These are phyloP conservation scores for Acinonyx jubatus DNA, from an alignment of 2,113 vertebrate genomes.

Conservation along the genomic window DNA sequence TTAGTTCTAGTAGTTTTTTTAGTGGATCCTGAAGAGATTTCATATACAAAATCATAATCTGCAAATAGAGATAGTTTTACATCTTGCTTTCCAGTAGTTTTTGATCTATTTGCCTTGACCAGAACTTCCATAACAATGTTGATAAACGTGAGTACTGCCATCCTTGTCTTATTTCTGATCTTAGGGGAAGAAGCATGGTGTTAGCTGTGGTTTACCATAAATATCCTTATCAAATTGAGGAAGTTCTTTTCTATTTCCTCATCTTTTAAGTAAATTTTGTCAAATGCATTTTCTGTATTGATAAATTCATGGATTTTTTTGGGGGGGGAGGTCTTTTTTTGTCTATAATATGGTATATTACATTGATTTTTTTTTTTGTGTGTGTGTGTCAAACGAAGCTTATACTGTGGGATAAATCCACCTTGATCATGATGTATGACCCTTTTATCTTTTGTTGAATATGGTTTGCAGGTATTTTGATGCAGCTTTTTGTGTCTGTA, in stretches of 20 bases:
- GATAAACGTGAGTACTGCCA: neutral
- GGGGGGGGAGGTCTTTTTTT: neutral
- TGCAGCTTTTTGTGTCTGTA: neutral
- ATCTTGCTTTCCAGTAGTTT: neutral
- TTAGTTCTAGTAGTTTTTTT: neutral
- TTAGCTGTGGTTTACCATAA: neutral
- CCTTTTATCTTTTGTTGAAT: neutral
- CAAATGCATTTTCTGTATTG: neutral
- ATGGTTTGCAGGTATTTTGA: neutral
- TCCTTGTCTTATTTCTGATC: neutral
- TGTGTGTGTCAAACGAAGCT: neutral
- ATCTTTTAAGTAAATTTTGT: neutral
- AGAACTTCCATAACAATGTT: neutral
- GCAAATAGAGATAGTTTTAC: neutral
- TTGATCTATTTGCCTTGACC: neutral
- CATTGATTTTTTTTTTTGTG: neutral
- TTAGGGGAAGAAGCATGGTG: neutral
- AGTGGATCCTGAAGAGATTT: neutral
- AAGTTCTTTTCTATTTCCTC: neutral
- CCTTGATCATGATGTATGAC: neutral
- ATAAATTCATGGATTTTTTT: neutral
- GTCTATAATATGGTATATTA: neutral
- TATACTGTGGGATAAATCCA: neutral
- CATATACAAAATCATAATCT: neutral
- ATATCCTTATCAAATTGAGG: neutral